Evolutionary conservation across 2,797 vertebrate species (phyloP).

Genomic region (Rallus crepitans): DNA sequence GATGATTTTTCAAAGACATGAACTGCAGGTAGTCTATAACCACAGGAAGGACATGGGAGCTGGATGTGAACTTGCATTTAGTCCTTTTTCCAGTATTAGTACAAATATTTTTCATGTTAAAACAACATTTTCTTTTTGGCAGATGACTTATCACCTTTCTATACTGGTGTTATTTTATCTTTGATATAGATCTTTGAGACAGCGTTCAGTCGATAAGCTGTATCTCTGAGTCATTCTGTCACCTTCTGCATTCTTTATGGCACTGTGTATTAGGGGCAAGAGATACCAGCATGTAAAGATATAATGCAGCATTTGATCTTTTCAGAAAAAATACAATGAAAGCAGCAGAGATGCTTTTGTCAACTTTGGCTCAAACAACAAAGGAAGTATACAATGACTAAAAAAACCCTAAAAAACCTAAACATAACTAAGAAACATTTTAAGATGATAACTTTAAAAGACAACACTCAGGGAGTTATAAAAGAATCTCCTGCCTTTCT

Average conservation of each 20-base stretch:
- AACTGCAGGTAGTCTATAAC: background rate
- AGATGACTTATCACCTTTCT: background rate
- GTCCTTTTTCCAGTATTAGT: background rate
- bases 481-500: background rate
- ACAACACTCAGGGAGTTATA: background rate
- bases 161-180: background rate
- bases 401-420: background rate
- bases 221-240: background rate
- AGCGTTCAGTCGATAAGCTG: background rate
- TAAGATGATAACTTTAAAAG: background rate
- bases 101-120: background rate
- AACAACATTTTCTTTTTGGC: background rate
- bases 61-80: background rate
- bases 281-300: background rate
- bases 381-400: background rate
- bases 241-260: background rate
- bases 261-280: background rate
- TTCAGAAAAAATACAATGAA: background rate
- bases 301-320: background rate
- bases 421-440: background rate
- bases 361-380: background rate
- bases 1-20: background rate
- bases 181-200: background rate
- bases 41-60: background rate
- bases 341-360: background rate